phyloP scores from a whole-genome alignment of 2,888 invertebrate species.

The Standfussiana lucernea region DNA sequence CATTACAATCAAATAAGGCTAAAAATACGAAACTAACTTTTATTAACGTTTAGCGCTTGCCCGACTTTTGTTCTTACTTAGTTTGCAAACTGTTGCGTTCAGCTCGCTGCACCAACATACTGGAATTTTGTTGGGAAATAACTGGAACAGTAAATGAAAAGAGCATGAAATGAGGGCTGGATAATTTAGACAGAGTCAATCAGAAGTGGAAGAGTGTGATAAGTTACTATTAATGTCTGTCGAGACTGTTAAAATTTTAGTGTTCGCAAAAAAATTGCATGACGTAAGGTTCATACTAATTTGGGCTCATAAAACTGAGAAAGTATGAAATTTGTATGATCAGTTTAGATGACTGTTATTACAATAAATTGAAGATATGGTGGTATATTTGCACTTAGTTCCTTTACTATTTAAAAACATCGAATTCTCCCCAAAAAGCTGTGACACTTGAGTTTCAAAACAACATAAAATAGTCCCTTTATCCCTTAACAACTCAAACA shows the following conservation, averaged over 20 bases:
- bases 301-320: no score
- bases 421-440: neutral
- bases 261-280: neutral
- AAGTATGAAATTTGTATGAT: neutral
- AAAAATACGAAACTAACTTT: constrained; percentile 48
- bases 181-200: neutral
- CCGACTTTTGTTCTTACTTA: constrained; percentile 61
- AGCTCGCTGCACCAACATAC: constrained; percentile 22
- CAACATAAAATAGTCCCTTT: constrained; percentile 18
- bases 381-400: neutral
- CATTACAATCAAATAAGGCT: constrained; percentile 43
- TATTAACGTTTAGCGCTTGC: constrained; percentile 46
- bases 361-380: neutral
- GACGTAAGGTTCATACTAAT: neutral
- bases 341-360: neutral
- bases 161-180: neutral
- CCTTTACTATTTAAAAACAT: neutral
- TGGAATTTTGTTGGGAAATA: constrained; percentile 29
- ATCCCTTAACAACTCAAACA: constrained; percentile 29
- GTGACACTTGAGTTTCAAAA: constrained; percentile 1
- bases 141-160: constrained; percentile 30
- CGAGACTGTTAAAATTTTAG: neutral
- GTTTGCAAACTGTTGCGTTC: constrained; percentile 54
- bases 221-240: neutral
- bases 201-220: neutral